phyloP scores from a whole-genome alignment of 2,113 vertebrate species.

The Pithys albifrons region DNA sequence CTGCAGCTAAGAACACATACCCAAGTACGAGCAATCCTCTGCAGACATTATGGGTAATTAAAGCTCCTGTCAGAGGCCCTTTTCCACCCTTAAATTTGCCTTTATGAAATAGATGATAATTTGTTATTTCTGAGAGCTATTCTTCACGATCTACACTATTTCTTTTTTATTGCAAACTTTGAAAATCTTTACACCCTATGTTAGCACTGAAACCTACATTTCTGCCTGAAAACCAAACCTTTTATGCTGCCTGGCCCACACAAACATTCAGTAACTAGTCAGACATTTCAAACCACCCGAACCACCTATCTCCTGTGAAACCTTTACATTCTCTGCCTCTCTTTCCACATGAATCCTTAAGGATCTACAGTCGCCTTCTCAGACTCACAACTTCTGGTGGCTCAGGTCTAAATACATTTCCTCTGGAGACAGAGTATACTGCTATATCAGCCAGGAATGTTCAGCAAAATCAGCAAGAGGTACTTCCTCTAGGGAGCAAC shows the following conservation, averaged over 20 bases:
- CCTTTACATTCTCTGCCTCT: not conserved
- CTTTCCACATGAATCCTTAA: not conserved
- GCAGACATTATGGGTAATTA: not conserved
- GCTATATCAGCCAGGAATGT: not conserved
- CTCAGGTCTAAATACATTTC: not conserved
- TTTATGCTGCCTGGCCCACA: not conserved
- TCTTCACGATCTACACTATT: not conserved
- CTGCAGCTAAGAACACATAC: not conserved
- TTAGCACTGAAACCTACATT: not conserved
- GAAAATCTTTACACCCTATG: not conserved
- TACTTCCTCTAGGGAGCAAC: not conserved
- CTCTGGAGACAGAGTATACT: not conserved
- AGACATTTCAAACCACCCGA: not conserved
- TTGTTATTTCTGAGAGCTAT: not conserved
- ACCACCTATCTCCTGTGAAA: not conserved
- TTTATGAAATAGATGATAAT: not conserved
- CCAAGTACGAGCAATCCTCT: not conserved
- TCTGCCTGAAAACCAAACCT: not conserved
- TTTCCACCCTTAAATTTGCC: not conserved
- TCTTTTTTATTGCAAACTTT: not conserved
- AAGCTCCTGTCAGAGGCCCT: not conserved
- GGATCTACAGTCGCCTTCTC: not conserved
- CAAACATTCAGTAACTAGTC: not conserved
- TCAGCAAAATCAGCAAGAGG: not conserved
- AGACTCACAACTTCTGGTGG: not conserved